A percentile compares a stretch with the other conserved stretches of the same genome.
phyloP scores from a whole-genome alignment of 2,888 invertebrate species.

The Acleris literana region DNA sequence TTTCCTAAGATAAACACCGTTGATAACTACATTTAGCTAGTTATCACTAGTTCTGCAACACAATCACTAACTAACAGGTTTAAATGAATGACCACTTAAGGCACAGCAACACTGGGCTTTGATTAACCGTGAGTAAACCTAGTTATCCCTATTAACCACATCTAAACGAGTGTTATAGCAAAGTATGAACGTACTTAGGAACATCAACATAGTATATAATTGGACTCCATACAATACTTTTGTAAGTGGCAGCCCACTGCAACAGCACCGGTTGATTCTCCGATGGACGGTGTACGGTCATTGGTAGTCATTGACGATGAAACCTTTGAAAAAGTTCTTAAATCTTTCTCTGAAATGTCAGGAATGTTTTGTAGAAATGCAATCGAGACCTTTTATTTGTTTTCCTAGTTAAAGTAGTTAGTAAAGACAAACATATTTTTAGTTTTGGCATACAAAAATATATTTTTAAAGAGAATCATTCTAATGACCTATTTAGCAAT shows the following conservation, averaged over 20 bases:
- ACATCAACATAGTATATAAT: conserved; percentile 16
- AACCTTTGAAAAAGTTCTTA: not conserved
- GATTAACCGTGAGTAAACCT: conserved; percentile 16
- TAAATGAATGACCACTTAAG: conserved; percentile 23
- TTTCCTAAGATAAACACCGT: too few relatives aligned
- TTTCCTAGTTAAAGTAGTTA: conserved; percentile 2
- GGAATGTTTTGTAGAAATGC: conserved; percentile 35
- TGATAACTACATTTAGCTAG: too few relatives aligned
- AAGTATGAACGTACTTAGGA: conserved; percentile 25
- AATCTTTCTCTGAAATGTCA: not conserved
- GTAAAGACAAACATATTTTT: conserved; percentile 47
- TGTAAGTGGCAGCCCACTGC: conserved; percentile 17
- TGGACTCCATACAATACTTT: conserved; percentile 12
- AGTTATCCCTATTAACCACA: conserved; percentile 25
- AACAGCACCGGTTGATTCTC: conserved; percentile 1
- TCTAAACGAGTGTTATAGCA: conserved; percentile 13
- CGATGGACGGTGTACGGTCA: conserved; percentile 33
- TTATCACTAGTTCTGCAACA: not conserved
- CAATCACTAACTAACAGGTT: not conserved
- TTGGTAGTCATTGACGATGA: conserved; percentile 20
- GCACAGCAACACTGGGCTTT: conserved; percentile 31
- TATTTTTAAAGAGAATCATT: conserved; percentile 51
- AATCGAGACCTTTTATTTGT: conserved; percentile 17
- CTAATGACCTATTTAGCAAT: conserved; percentile 50
- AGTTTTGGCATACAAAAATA: conserved; percentile 55